phyloP scores from a whole-genome alignment of 2,888 invertebrate species.

The Agriopis marginaria region DNA sequence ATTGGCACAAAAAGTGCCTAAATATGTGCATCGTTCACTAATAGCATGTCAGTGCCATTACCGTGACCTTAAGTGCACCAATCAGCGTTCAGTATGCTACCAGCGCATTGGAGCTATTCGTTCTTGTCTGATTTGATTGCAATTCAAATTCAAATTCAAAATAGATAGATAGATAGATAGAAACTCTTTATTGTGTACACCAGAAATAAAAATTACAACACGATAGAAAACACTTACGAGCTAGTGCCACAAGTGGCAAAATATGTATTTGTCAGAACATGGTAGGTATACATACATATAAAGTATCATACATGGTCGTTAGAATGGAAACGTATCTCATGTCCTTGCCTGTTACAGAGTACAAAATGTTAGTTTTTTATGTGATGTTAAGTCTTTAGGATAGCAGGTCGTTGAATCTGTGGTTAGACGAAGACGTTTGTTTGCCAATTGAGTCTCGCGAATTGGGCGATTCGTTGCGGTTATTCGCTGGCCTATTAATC shows the following conservation, averaged over 20 bases:
- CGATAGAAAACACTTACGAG: no score
- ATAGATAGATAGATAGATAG: no score
- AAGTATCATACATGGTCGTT: no score
- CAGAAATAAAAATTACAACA: no score
- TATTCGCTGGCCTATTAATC: conserved; percentile 27
- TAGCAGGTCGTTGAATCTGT: conserved; percentile 26
- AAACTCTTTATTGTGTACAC: no score
- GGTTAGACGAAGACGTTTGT: conserved; percentile 39
- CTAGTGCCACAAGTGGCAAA: no score
- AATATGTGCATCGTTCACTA: neutral
- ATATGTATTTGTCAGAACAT: no score
- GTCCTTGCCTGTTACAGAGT: neutral
- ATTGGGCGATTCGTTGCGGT: conserved; percentile 36
- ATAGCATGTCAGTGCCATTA: neutral
- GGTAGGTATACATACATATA: no score
- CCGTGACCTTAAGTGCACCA: neutral
- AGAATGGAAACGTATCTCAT: no score
- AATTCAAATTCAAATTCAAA: no score
- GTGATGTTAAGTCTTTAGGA: neutral
- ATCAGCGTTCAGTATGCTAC: neutral
- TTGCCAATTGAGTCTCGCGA: conserved; percentile 34
- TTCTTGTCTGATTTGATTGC: no score
- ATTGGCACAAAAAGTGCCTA: conserved; percentile 3
- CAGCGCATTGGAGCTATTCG: no score
- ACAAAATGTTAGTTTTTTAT: neutral